Evolutionary conservation across 2,113 vertebrate species (phyloP).

Genomic region (Erpornis zantholeuca): DNA sequence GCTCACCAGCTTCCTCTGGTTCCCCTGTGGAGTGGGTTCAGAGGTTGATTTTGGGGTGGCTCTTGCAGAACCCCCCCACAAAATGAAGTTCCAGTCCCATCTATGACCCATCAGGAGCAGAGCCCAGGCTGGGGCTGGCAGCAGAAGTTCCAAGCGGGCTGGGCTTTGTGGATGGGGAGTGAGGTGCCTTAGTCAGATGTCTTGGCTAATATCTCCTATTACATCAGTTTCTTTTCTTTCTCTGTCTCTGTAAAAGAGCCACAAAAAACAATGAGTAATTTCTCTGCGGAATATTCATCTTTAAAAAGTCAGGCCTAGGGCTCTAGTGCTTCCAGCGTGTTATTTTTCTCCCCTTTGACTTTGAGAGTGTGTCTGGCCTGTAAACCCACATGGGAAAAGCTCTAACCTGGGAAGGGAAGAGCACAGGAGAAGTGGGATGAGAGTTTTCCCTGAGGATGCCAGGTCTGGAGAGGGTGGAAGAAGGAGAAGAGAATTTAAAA

Average conservation of each 20-base stretch:
- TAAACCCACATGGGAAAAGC: not conserved
- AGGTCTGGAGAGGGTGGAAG: not conserved
- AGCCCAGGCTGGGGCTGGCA: not conserved
- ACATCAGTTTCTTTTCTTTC: slow-evolving; percentile 58
- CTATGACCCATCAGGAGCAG: not conserved
- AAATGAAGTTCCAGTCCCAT: not conserved
- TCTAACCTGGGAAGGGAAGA: not conserved
- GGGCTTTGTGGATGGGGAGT: not conserved
- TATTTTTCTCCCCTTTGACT: not conserved
- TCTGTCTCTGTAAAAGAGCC: slow-evolving; percentile 37
- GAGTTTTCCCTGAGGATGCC: not conserved
- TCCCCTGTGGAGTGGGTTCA: not conserved
- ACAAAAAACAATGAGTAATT: slow-evolving; percentile 65
- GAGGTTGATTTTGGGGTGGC: fast-evolving
- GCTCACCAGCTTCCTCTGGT: not conserved
- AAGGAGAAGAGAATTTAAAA: not conserved
- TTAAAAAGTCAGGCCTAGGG: slow-evolving; percentile 5
- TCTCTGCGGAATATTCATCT: slow-evolving; percentile 28
- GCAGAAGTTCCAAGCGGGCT: not conserved
- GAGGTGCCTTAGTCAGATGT: slow-evolving; percentile 42
- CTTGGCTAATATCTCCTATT: slow-evolving; percentile 32
- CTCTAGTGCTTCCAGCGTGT: not conserved
- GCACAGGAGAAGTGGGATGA: not conserved
- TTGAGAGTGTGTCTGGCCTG: not conserved
- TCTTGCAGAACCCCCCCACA: not conserved